These are phyloP conservation scores for Herpailurus yagouaroundi DNA, from an alignment of 2,113 vertebrate genomes.

Conservation along the genomic window DNA sequence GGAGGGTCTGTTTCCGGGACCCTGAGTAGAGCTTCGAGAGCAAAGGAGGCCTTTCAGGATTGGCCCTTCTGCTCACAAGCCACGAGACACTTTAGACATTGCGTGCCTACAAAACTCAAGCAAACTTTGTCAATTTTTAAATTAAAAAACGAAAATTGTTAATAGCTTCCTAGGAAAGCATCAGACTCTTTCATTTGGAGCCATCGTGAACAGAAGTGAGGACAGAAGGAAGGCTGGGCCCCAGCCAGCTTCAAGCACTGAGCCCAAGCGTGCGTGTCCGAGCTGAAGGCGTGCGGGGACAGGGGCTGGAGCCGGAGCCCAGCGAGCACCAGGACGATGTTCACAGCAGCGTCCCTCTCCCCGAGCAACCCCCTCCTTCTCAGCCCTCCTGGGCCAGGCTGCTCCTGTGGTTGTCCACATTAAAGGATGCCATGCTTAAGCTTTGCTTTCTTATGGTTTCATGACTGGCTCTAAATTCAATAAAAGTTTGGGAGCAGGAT, in stretches of 20 bases:
- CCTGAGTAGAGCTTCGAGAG: not conserved
- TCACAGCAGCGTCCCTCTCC: not conserved
- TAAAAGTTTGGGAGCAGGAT: not conserved
- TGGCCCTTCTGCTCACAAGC: not conserved
- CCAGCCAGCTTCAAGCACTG: not conserved
- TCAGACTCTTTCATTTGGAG: not conserved
- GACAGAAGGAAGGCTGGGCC: not conserved
- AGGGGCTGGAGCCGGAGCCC: not conserved
- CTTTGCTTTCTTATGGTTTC: not conserved
- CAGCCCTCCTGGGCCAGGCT: fast-evolving
- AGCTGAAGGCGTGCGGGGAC: not conserved
- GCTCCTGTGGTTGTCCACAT: fast-evolving
- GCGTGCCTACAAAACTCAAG: not conserved
- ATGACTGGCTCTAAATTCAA: not conserved
- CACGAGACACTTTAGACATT: too few relatives aligned
- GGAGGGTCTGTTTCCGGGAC: not conserved
- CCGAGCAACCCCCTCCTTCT: not conserved
- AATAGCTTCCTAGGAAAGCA: not conserved
- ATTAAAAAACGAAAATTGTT: not conserved
- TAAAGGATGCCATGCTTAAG: fast-evolving
- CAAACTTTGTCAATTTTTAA: not conserved
- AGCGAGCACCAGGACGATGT: not conserved
- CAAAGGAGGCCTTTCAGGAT: not conserved
- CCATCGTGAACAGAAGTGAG: fast-evolving
- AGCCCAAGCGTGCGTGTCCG: fast-evolving